Percentiles rank a stretch among this genome's conserved stretches.
Evolutionary conservation across 2,113 vertebrate genomes (phyloP).

Genomic region (Madoqua kirkii): DNA sequence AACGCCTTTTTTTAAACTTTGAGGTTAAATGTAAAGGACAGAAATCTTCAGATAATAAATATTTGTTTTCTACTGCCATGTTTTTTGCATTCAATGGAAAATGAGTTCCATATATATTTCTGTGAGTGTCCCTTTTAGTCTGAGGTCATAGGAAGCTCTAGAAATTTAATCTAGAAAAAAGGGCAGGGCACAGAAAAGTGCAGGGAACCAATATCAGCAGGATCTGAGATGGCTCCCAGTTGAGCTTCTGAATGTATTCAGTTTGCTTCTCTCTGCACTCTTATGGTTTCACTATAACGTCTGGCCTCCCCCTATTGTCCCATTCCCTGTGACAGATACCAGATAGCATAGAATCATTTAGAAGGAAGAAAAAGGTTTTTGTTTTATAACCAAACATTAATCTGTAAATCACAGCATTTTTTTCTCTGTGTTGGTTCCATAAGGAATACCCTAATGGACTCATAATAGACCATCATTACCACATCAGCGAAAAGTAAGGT

Average conservation of each 20-base stretch:
- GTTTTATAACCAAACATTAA: constrained; percentile 43
- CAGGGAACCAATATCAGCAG: not conserved
- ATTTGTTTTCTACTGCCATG: not conserved
- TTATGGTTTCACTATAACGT: not conserved
- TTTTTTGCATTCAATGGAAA: not conserved
- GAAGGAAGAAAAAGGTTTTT: constrained; percentile 29
- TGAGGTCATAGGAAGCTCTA: not conserved
- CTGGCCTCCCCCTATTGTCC: constrained; percentile 33
- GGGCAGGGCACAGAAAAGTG: not conserved
- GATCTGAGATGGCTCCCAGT: not conserved
- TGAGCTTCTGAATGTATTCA: not conserved
- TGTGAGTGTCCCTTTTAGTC: not conserved
- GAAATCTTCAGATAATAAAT: not conserved
- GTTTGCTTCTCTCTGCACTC: not conserved
- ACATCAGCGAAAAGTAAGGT: constrained; percentile 50
- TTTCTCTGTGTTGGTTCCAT: constrained; percentile 56
- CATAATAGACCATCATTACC: constrained; percentile 26
- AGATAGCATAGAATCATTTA: not conserved
- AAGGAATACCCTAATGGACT: constrained; percentile 51
- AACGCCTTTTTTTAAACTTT: not conserved
- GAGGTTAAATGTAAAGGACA: not conserved
- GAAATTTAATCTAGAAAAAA: constrained; percentile 23
- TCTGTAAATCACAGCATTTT: constrained; percentile 43
- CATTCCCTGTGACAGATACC: constrained; percentile 46
- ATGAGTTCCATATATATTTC: not conserved